Base-by-base conservation (phyloP, 2,113 vertebrate species). In the Heterotilapia buettikoferi region DNA sequence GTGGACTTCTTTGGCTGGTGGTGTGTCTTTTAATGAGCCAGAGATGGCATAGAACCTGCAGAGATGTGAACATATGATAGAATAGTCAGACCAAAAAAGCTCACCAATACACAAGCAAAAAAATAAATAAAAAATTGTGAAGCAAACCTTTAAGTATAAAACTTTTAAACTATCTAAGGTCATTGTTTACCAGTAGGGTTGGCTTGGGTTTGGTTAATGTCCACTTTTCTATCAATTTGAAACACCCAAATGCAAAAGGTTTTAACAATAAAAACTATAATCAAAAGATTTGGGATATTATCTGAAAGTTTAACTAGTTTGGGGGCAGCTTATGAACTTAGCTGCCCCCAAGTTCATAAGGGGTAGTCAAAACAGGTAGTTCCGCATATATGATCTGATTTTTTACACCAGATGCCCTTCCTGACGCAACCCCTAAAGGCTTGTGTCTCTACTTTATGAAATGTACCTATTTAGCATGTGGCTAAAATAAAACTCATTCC, bases 21-120 rank as follows among this genome's bases (percentile, higher is more conserved):
- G 19, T 24, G 52, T 26, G 31, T 93, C 91, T 88, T 93, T 95
- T 24, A 95, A 47, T 1, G 93, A 85, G 52, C 92, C 93, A 13
- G 95, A 91, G 88, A 96, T 93, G 66, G 94, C 88, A 88, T 94
- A 95, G 40, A 96, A 94, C 91, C 96, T 96, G 92, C 13, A 33
- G 36, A 56, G 50, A 88, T 50, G 83, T 18, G 52, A n/a, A 84
- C 10, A 47, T 7, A 84, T 6, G 10, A 71, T 3, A 21, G 36
- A 29, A 71, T 8, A 73, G 10, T 13, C 8, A 57, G 10, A 31
- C 24, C 71, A 78, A n/a, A 47, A 50, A 50, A 31, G 18, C 71
- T 50, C 16, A 78, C 71, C 9, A 52, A 31, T n/a, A 78, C 12
- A 31, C 24, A 31, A 50, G 24, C 6, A 19, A 78, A 50, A 50